Evolutionary conservation across 2,113 vertebrate species (phyloP), one percentile per base, ranked within the genome.

Genomic region (Amphiprion percula): DNA sequence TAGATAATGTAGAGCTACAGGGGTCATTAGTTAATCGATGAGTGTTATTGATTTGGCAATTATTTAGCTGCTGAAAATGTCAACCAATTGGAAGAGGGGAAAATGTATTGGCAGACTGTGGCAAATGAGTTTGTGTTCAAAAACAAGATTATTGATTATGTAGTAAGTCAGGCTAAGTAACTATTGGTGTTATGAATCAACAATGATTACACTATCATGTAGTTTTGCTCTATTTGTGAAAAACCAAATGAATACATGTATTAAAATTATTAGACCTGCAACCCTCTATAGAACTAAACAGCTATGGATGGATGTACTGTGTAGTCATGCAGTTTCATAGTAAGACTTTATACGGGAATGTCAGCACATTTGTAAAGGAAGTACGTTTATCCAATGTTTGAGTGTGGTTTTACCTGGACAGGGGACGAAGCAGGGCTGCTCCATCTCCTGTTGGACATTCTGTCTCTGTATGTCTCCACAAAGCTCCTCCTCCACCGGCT

Each of bases 391-490:
- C 21, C 10, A 58, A 5, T 62, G 3, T 66, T 0, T 74, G 24
- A 62, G 10, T 30, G 53, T 30, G 9, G 4, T 4, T 30, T 76
- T 95, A 97, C 98, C 98, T 93, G 96, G 96, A 55, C 98, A 99
- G 79, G 98, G 97, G 62, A 99, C 93, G 17, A 95, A 96, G 87
- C 98, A 99, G 0, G 92, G 93, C 84, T 96, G 92, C 77, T 94
- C 93, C 73, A 97, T 93, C 19, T 93, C 90, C 79, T 91, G 92
- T 50, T 92, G 83, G 11, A 87, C 90, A 2, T 89, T 89, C 37
- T 91, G 95, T 2, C 79, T 90, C 6, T 94, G 88, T 17, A 86
- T 82, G 30, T 96, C 95, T 70, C 94, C 96, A 84, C 98, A 99
- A 4, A 96, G 87, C 0, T 87, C 71, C 0, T 93, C 85, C 2